Conservation (phyloP, 2,888 invertebrate genomes). For the Acronicta alni region DNA sequence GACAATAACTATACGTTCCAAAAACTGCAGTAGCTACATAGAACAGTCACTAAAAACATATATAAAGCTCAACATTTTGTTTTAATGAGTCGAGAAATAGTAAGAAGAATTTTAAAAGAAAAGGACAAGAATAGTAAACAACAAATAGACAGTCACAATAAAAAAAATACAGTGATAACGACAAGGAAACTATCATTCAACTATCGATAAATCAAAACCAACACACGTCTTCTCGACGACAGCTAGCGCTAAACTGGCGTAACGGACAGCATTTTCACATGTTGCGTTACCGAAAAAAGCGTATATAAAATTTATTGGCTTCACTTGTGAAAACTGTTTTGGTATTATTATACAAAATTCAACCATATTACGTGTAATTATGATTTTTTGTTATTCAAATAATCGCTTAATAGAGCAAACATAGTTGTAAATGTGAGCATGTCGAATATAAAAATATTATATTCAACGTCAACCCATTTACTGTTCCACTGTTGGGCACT, state of each 20-base stretch:
- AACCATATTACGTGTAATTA: too few relatives aligned
- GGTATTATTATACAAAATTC: too few relatives aligned
- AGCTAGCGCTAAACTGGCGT: constrained; percentile 25
- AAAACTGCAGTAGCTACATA: background rate
- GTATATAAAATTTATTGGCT: constrained; percentile 32
- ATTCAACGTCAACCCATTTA: too few relatives aligned
- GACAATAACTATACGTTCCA: background rate
- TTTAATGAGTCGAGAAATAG: background rate
- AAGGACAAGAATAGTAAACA: background rate
- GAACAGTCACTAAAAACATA: background rate
- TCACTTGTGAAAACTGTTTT: constrained; percentile 1
- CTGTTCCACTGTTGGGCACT: too few relatives aligned
- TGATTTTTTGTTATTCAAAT: too few relatives aligned
- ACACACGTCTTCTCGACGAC: constrained; percentile 35
- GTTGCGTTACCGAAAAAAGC: constrained; percentile 9
- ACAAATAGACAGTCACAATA: background rate
- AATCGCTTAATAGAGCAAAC: too few relatives aligned
- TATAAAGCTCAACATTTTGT: background rate
- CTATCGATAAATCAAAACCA: constrained; percentile 34
- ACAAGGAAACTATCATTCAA: constrained; percentile 36
- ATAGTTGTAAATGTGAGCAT: too few relatives aligned
- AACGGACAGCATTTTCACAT: constrained; percentile 24
- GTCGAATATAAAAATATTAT: too few relatives aligned
- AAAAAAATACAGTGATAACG: background rate
- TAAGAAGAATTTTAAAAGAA: background rate